These are phyloP conservation scores for Phataginus tricuspis DNA, from an alignment of 2,797 vertebrate species.

Conservation along the genomic window DNA sequence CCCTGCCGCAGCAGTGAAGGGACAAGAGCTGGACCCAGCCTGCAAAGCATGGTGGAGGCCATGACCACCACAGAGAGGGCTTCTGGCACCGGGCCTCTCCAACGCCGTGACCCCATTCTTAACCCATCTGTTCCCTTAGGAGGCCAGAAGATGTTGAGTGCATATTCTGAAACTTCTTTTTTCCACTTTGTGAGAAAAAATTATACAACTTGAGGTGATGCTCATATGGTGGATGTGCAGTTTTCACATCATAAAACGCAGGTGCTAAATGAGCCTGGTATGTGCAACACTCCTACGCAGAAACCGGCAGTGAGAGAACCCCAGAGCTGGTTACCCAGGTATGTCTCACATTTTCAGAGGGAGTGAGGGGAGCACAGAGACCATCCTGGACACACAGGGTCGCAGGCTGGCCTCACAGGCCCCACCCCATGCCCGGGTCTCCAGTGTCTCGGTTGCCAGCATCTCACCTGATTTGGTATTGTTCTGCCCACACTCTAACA, in stretches of 20 bases:
- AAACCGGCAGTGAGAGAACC: constrained; percentile 77
- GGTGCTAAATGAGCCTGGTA: constrained; percentile 80
- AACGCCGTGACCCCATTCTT: constrained; percentile 6
- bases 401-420: neutral
- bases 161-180: constrained; percentile 84
- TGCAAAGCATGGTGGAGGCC: neutral
- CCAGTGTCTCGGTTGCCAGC: neutral
- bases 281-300: constrained; percentile 81
- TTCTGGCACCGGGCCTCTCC: constrained; percentile 20
- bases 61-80: rapidly evolving
- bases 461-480: neutral
- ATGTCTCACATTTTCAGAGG: constrained; percentile 76
- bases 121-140: constrained; percentile 47
- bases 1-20: neutral
- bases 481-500: neutral
- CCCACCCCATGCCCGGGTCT: neutral
- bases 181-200: constrained; percentile 83
- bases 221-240: constrained; percentile 82
- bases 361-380: constrained; percentile 22
- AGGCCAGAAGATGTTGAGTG: constrained; percentile 73
- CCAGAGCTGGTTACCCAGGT: constrained; percentile 70
- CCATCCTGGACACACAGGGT: neutral
- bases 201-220: constrained; percentile 81
- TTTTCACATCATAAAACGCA: constrained; percentile 83
- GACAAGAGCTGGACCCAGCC: neutral